phyloP scores from a whole-genome alignment of 1,140 invertebrate genomes.

The Antheraea mylitta region DNA sequence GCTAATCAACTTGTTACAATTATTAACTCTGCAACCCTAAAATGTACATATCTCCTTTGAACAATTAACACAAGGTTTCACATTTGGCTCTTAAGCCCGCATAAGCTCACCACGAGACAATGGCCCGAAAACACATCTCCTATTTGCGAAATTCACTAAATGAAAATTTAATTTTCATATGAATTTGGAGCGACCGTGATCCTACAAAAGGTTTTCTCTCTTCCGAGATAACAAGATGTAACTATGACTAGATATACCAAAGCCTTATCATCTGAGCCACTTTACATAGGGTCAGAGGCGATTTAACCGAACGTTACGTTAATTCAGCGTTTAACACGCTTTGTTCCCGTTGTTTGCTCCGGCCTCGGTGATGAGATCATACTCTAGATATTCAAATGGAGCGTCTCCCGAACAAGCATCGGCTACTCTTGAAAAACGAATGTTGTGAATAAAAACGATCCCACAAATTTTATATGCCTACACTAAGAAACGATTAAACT shows the following conservation, averaged over 20 bases:
- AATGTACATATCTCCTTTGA: constrained; percentile 67
- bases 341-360: constrained; percentile 37
- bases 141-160: constrained; percentile 64
- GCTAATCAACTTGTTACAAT: constrained; percentile 54
- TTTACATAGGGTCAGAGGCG: constrained; percentile 57
- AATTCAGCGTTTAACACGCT: constrained; percentile 56
- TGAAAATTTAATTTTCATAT: constrained; percentile 74
- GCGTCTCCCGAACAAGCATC: constrained; percentile 31
- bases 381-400: constrained; percentile 59
- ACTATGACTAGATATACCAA: constrained; percentile 44
- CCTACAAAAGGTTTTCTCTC: constrained; percentile 62
- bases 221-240: constrained; percentile 61
- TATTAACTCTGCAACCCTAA: constrained; percentile 61
- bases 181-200: constrained; percentile 58
- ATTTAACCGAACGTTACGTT: constrained; percentile 52
- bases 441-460: constrained; percentile 36
- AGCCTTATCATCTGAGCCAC: constrained; percentile 48
- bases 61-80: constrained; percentile 71
- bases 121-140: constrained; percentile 57
- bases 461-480: constrained; percentile 51
- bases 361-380: constrained; percentile 45
- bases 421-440: constrained; percentile 47
- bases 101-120: constrained; percentile 65
- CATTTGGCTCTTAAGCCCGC: constrained; percentile 63
- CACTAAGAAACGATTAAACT: constrained; percentile 28